A percentile compares a stretch with the other conserved stretches of the same genome.
These are phyloP conservation scores for Coracias cyanogaster DNA, from an alignment of 2,797 vertebrate species.

Conservation along the genomic window DNA sequence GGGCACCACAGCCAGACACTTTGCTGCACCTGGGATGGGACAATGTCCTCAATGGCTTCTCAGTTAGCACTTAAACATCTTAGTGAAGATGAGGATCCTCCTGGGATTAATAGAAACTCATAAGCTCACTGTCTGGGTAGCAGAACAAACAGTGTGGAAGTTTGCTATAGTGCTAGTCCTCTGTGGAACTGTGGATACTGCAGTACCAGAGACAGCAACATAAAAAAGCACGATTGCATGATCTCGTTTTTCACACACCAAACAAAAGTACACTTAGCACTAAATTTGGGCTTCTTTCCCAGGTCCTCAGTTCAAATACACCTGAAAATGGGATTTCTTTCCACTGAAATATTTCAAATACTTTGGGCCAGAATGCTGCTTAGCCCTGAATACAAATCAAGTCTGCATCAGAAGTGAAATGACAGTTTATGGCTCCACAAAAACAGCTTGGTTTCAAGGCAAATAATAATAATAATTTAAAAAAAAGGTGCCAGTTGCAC, in stretches of 20 bases:
- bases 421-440: background rate
- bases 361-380: background rate
- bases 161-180: background rate
- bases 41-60: background rate
- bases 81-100: background rate
- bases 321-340: background rate
- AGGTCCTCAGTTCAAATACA: background rate
- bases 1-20: fast-evolving
- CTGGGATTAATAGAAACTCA: background rate
- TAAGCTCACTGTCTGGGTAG: background rate
- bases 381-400: constrained; percentile 20
- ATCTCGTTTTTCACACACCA: background rate
- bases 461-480: background rate
- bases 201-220: background rate
- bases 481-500: background rate
- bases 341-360: background rate
- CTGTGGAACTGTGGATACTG: fast-evolving
- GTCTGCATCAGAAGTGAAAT: background rate
- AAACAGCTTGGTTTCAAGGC: background rate
- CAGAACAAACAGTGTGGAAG: background rate
- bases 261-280: background rate
- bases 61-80: background rate
- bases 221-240: fast-evolving
- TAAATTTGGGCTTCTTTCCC: background rate
- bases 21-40: no score